Percentiles rank a stretch among this genome's conserved stretches.
These are phyloP conservation scores for Drosophila robusta DNA, from an alignment of 2,888 invertebrate species.

Conservation along the genomic window DNA sequence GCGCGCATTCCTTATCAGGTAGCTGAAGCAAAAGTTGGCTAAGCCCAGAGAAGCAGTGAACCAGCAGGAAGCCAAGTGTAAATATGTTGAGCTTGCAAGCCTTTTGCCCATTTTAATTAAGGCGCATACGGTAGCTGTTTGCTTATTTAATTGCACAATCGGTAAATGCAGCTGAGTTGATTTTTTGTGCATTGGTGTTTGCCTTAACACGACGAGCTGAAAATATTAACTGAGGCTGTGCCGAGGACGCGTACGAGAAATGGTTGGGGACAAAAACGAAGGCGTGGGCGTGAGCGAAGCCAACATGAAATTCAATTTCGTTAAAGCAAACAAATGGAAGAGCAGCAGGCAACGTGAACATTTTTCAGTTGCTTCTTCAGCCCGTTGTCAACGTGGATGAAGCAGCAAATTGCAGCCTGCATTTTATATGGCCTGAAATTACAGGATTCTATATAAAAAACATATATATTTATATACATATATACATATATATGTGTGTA, in stretches of 20 bases:
- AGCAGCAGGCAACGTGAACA: constrained; percentile 38
- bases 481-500: constrained; percentile 3
- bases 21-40: constrained; percentile 29
- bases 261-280: not conserved
- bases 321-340: constrained; percentile 70
- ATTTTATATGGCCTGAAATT: constrained; percentile 75
- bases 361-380: constrained; percentile 63
- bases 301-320: constrained; percentile 76
- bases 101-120: constrained; percentile 71
- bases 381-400: constrained; percentile 47
- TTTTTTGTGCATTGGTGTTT: constrained; percentile 58
- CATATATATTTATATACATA: constrained; percentile 3
- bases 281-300: constrained; percentile 14
- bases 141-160: constrained; percentile 79
- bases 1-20: constrained; percentile 51
- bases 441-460: constrained; percentile 50
- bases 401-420: constrained; percentile 73
- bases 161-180: constrained; percentile 65
- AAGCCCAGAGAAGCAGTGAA: constrained; percentile 35
- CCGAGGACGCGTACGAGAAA: not conserved
- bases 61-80: constrained; percentile 31
- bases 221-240: constrained; percentile 62
- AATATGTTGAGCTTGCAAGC: constrained; percentile 53
- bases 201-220: constrained; percentile 66
- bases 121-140: constrained; percentile 61